Percentiles rank a stretch among this genome's conserved stretches.
Evolutionary conservation across 2,888 invertebrate species (phyloP).

Genomic region (Pediacus dermestoides): DNA sequence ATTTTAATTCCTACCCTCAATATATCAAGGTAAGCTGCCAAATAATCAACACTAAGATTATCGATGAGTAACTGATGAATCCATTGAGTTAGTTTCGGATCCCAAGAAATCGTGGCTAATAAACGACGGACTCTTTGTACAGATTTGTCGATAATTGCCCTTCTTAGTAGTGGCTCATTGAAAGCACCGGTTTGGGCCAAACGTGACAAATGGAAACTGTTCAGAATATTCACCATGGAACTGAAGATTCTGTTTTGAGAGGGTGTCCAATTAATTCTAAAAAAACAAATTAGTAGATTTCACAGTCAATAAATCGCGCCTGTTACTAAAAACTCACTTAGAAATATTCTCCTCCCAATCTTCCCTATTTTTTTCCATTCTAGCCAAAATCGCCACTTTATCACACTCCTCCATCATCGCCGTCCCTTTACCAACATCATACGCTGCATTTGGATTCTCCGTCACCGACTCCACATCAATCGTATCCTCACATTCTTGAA

Average conservation of each 20-base stretch:
- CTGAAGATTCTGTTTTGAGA: constrained; percentile 64
- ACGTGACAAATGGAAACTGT: constrained; percentile 63
- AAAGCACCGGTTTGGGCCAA: constrained; percentile 57
- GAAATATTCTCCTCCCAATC: constrained; percentile 70
- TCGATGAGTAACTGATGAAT: constrained; percentile 70
- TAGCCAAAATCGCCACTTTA: constrained; percentile 59
- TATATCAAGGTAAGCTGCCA: constrained; percentile 73
- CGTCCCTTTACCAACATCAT: constrained; percentile 59
- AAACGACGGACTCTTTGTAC: constrained; percentile 63
- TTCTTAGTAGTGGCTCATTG: constrained; percentile 66
- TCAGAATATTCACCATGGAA: constrained; percentile 62
- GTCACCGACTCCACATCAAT: constrained; percentile 52
- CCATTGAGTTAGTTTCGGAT: constrained; percentile 71
- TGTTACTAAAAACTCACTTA: constrained; percentile 49
- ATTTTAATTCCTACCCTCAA: constrained; percentile 57
- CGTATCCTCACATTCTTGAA: constrained; percentile 35
- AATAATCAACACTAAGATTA: constrained; percentile 60
- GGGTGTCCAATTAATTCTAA: constrained; percentile 61
- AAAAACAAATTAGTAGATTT: constrained; percentile 22
- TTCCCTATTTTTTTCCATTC: constrained; percentile 55
- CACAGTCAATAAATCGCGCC: constrained; percentile 1
- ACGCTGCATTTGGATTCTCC: constrained; percentile 51
- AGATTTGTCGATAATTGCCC: constrained; percentile 69
- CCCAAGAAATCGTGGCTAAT: constrained; percentile 71
- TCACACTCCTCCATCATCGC: constrained; percentile 71